These are phyloP conservation scores for Ectropis crepuscularia DNA, from an alignment of 2,888 invertebrate species.

Conservation along the genomic window DNA sequence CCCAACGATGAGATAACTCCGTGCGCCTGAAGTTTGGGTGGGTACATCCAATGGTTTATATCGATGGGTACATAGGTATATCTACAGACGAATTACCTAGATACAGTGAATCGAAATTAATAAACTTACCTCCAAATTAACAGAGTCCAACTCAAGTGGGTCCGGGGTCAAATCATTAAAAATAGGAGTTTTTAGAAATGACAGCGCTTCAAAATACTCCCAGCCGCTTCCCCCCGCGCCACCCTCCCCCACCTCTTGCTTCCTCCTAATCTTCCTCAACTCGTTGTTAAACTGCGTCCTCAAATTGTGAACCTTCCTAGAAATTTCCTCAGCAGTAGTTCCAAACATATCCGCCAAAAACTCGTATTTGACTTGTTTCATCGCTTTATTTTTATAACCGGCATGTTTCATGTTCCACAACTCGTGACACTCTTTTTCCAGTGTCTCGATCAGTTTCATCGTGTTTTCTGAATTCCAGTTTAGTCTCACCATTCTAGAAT, in stretches of 20 bases:
- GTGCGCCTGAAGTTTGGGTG: too few species aligned
- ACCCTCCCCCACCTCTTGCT: conserved; percentile 49
- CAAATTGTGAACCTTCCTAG: conserved; percentile 74
- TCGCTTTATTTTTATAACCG: conserved; percentile 60
- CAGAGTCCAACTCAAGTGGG: conserved; percentile 58
- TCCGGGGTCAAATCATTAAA: conserved; percentile 47
- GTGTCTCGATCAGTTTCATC: conserved; percentile 63
- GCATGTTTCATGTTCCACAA: conserved; percentile 72
- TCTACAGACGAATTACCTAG: not conserved
- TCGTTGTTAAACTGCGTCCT: conserved; percentile 76
- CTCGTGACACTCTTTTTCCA: conserved; percentile 71
- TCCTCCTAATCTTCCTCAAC: conserved; percentile 71
- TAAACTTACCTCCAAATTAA: conserved; percentile 70
- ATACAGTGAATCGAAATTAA: not conserved
- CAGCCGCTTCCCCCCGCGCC: conserved; percentile 62
- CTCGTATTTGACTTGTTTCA: conserved; percentile 62
- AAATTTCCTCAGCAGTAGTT: conserved; percentile 72
- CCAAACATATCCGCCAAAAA: conserved; percentile 68
- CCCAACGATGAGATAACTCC: too few species aligned
- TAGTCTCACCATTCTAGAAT: conserved; percentile 49
- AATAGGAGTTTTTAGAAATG: conserved; percentile 61
- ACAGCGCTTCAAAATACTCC: conserved; percentile 77
- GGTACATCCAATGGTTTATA: too few species aligned
- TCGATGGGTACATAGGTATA: too few species aligned
- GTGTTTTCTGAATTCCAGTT: conserved; percentile 72